Percentiles rank a stretch among this genome's conserved stretches.
These are phyloP conservation scores for Thera obeliscata DNA, from an alignment of 2,888 invertebrate genomes.

Conservation along the genomic window DNA sequence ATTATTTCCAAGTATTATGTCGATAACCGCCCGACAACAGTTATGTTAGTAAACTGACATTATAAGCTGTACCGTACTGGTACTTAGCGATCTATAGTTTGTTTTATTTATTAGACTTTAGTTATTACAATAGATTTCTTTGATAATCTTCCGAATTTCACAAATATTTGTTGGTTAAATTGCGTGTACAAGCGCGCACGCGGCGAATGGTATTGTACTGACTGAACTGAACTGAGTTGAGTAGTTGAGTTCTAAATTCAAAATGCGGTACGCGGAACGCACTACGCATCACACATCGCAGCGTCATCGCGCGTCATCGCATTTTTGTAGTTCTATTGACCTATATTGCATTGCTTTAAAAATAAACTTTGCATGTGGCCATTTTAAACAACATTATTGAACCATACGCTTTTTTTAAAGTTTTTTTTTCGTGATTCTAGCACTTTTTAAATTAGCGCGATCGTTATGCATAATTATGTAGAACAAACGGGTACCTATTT, in stretches of 20 bases:
- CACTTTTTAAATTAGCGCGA: no score
- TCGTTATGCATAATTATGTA: no score
- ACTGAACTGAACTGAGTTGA: slow-evolving; percentile 10
- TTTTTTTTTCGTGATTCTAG: no score
- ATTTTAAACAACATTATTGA: neutral
- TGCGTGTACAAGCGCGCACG: slow-evolving; percentile 21
- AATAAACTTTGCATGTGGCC: neutral
- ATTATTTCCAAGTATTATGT: slow-evolving; percentile 6
- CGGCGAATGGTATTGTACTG: slow-evolving; percentile 40
- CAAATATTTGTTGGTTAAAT: slow-evolving; percentile 3
- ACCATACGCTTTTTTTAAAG: no score
- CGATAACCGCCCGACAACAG: slow-evolving; percentile 15
- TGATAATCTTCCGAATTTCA: neutral
- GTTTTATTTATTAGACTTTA: neutral
- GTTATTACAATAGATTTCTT: neutral
- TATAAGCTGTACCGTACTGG: slow-evolving; percentile 6
- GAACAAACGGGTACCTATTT: no score
- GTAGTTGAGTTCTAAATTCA: slow-evolving; percentile 36
- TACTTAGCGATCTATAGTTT: neutral
- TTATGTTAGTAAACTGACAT: neutral
- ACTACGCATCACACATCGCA: slow-evolving; percentile 5
- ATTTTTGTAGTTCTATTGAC: slow-evolving; percentile 6
- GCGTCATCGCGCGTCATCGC: slow-evolving; percentile 3
- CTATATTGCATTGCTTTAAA: neutral
- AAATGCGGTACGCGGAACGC: slow-evolving; percentile 30